These are phyloP conservation scores for Myiotriccus ornatus DNA, from an alignment of 2,797 vertebrate genomes.

Conservation along the genomic window DNA sequence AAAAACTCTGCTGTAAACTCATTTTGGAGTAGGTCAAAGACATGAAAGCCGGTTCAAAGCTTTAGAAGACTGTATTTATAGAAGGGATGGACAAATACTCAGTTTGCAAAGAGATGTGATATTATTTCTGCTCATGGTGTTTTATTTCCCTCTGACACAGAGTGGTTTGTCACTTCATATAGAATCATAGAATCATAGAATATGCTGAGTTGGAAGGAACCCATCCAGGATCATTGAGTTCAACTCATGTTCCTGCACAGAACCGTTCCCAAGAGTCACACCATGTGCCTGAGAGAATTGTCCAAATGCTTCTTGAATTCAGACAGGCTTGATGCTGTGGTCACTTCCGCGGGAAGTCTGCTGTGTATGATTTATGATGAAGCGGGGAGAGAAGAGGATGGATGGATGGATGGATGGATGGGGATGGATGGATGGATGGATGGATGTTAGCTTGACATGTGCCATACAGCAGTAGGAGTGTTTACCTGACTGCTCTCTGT, in stretches of 20 bases:
- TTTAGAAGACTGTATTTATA: not conserved
- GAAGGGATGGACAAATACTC: not conserved
- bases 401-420: not conserved
- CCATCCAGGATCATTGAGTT: accelerated
- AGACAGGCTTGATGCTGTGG: not conserved
- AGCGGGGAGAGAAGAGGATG: no score
- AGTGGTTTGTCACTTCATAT: not conserved
- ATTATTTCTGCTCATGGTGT: not conserved
- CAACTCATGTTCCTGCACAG: not conserved
- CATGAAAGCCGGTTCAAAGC: not conserved
- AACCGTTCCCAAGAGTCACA: not conserved
- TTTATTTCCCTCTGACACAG: not conserved
- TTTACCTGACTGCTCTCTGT: not conserved
- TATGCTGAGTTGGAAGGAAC: not conserved
- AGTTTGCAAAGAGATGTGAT: not conserved
- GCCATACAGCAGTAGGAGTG: not conserved
- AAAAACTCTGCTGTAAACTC: not conserved
- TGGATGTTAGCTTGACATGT: not conserved
- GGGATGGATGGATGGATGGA: not conserved
- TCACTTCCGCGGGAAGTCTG: not conserved
- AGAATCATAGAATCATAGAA: not conserved
- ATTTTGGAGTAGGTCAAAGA: not conserved
- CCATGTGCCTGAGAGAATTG: not conserved
- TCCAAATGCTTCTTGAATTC: not conserved
- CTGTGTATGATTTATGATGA: not conserved